These are phyloP conservation scores for Mylabris phalerata DNA, from an alignment of 1,140 invertebrate species.

Conservation along the genomic window DNA sequence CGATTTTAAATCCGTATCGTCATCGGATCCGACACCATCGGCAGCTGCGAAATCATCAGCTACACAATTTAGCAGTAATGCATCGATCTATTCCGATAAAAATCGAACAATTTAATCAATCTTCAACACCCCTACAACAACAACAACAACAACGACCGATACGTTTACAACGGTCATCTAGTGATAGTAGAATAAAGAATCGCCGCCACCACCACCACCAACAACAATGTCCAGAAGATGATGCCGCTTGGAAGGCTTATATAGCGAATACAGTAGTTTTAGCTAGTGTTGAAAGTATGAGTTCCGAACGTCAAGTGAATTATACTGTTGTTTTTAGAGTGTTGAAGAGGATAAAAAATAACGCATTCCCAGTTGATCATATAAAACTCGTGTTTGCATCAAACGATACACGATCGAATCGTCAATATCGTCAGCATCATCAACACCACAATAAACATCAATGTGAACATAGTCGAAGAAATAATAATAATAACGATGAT, in stretches of 20 bases:
- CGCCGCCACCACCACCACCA: background rate
- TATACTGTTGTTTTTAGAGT: slow-evolving; percentile 32
- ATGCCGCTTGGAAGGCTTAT: slow-evolving; percentile 33
- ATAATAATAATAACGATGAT: slow-evolving; percentile 7
- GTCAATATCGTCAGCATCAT: background rate
- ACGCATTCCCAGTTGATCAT: slow-evolving; percentile 8
- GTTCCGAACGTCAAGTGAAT: slow-evolving; percentile 22
- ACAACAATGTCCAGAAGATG: slow-evolving; percentile 19
- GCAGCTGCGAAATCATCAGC: slow-evolving; percentile 9
- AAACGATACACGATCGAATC: slow-evolving; percentile 5
- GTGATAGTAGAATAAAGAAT: slow-evolving; percentile 4
- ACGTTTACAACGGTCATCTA: slow-evolving; percentile 22
- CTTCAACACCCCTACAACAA: slow-evolving; percentile 3
- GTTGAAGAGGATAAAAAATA: slow-evolving; percentile 25
- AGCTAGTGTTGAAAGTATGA: slow-evolving; percentile 31
- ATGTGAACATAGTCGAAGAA: background rate
- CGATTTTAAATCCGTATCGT: background rate
- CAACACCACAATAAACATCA: background rate
- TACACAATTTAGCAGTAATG: background rate
- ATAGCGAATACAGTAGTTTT: slow-evolving; percentile 32
- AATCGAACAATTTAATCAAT: background rate
- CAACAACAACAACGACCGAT: background rate
- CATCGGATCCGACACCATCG: slow-evolving; percentile 16
- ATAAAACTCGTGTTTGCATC: slow-evolving; percentile 7
- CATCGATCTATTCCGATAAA: background rate